Evolutionary conservation across 2,888 invertebrate genomes (phyloP).

Genomic region (Cylloceria caligata): DNA sequence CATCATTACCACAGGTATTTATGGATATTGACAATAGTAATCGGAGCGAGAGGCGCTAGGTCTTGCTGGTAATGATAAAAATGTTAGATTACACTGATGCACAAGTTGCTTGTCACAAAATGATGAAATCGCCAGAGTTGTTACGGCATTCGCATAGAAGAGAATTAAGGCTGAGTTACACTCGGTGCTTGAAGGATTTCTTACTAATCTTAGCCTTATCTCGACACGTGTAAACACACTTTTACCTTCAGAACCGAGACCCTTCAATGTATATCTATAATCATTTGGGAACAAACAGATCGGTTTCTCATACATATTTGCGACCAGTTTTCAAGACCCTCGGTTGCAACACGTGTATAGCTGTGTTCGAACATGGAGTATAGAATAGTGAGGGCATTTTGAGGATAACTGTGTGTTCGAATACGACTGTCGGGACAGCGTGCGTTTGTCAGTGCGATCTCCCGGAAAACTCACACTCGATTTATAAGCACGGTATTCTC

Average conservation of each 20-base stretch:
- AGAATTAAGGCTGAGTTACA: constrained; percentile 7
- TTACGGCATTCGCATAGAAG: background rate
- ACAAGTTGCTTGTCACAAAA: background rate
- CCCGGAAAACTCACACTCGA: constrained; percentile 62
- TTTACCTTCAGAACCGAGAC: constrained; percentile 30
- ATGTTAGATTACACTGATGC: too few species aligned
- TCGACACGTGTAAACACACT: constrained; percentile 49
- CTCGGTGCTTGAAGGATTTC: constrained; percentile 15
- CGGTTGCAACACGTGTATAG: constrained; percentile 74
- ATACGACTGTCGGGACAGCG: constrained; percentile 52
- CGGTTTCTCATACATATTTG: constrained; percentile 74
- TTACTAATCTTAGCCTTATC: constrained; percentile 58
- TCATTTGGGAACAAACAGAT: constrained; percentile 76
- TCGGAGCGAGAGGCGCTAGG: too few species aligned
- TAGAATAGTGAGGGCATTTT: constrained; percentile 52
- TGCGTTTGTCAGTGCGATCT: constrained; percentile 62
- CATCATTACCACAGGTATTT: too few species aligned
- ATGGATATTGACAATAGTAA: too few species aligned
- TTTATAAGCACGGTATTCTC: constrained; percentile 20
- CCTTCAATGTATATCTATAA: constrained; percentile 63
- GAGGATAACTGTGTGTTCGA: constrained; percentile 59
- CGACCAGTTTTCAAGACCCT: constrained; percentile 55
- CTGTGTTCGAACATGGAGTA: constrained; percentile 51
- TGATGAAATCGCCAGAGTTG: background rate
- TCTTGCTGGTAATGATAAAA: too few species aligned